Base-by-base conservation (phyloP, 23 tunicate genomes). In the Diplosoma virens region DNA sequence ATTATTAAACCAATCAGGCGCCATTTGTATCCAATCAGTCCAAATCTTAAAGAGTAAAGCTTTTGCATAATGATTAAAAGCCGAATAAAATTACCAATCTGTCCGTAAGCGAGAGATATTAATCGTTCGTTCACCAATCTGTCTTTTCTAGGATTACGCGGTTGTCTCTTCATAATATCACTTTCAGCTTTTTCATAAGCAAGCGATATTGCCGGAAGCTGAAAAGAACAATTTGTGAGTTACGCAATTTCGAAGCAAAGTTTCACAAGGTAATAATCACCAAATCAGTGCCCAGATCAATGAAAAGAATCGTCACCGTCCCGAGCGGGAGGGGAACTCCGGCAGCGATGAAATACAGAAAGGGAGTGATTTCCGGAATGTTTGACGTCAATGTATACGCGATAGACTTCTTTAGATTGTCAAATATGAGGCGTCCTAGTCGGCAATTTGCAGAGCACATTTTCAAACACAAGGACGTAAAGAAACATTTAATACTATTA, bases 201-300 rank as follows among this genome's bases (percentile, higher is more conserved):
- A 37, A 89, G 96, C 20, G 96, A 89, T 50, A 89, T 89, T 23
- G 96, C 96, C 17, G 96, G 96, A 47, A 89, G 55, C 92, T 86
- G 67, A 14, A 61, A 25, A 22, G 3, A 11, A 4, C 11, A 58
- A 20, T 9, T n/a, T n/a, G n/a, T n/a, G n/a, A n/a, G n/a, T n/a
- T n/a, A n/a, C n/a, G n/a, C n/a, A n/a, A n/a, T n/a, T n/a, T n/a
- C n/a, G n/a, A n/a, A n/a, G n/a, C n/a, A n/a, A n/a, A n/a, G n/a
- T n/a, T n/a, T n/a, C n/a, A n/a, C n/a, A n/a, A n/a, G n/a, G n/a
- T n/a, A n/a, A n/a, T n/a, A n/a, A n/a, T 55, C 21, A 76, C 81
- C 36, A 82, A 20, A 47, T 82, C 87, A n/a, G 87, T 82, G 25
- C 87, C 87, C 25, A 82, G 53, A 76, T 82, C 87, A 28, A 82